Evolutionary conservation across 2,888 invertebrate genomes (phyloP), one percentile per base, ranked within the genome.

Genomic region (Sisyra terminalis): DNA sequence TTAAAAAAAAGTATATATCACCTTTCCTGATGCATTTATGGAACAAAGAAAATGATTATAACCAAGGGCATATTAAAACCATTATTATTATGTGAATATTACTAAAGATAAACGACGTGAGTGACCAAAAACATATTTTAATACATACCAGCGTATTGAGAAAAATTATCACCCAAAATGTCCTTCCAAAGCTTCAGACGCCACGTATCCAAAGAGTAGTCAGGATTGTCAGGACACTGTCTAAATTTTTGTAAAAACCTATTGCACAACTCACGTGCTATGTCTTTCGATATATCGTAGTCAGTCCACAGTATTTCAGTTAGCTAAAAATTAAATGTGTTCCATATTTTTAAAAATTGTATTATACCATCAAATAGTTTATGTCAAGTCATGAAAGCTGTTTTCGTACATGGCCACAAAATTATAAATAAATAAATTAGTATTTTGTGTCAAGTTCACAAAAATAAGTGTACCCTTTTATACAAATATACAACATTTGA

Each of bases 221-320:
- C 67, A 45, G 75, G 70, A 60, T 85, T 84, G 55, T 87, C 86
- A 8, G 87, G 87, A 53, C 83, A 80, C 49, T 79, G 77, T 48
- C 88, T 71, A 63, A 88, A 87, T 41, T 77, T 70, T 53, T 74
- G 74, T 50, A 88, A 67, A 63, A 78, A 88, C 46, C 67, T 71
- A 39, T 73, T 65, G 42, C 82, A 78, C 49, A 76, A 73, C 54
- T 71, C 66, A 45, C 64, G 63, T 10, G 87, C 80, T 32, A 65
- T 64, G 38, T 78, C 78, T 52, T 68, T 61, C 11, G 73, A 69
- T 39, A 88, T 64, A 40, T 72, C 74, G 61, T 79, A 81, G 54
- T 78, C 71, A 55, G 73, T 70, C 54, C 67, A 67, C 65, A 63
- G 55, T 49, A 65, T 63, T 55, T 69, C 68, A 43, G 66, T 58